Evolutionary conservation across 2,113 vertebrate species (phyloP), one percentile per base, ranked within the genome.

Genomic region (Phalacrocorax aristotelis): DNA sequence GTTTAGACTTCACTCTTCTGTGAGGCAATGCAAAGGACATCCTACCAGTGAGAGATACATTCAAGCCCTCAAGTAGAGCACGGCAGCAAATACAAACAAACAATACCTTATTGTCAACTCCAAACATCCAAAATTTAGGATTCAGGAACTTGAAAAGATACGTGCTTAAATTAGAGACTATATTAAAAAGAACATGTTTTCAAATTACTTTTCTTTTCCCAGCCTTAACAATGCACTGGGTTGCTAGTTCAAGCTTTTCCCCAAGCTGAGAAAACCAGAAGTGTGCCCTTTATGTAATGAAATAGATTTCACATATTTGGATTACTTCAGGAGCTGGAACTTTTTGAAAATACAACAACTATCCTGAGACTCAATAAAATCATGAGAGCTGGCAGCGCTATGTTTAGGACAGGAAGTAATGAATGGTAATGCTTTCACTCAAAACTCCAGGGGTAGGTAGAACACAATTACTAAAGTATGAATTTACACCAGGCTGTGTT

Each of bases 311-410:
- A 51, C n/a, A 4, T 72, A 78, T 91, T 97, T 82, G 74, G 74
- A 75, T 95, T 89, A 88, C 70, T 97, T 93, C 83, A 87, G 95
- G 83, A 94, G 77, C 72, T 94, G 81, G 69, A 91, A 82, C 72
- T 90, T 90, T 69, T 46, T 52, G 91, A 95, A 96, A 95, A 92
- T 89, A 81, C 93, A 82, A 55, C 75, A 68, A 29, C 91, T 94
- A 21, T 62, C 80, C 83, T 65, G 95, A 93, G 91, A 95, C 91
- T 87, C 69, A 87, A 75, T 95, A 82, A 95, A 95, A 85, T 42
- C 85, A 46, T 14, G 68, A 34, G 79, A 84, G 83, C 42, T 92
- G 95, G 94, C 86, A 95, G 91, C 52, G 19, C 65, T 15, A 68
- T 46, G 78, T 42, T 94, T 66, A 26, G 72, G 95, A 84, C 96